Evolutionary conservation across 2,797 vertebrate genomes (phyloP).

Genomic region (Chloroceryle inda): DNA sequence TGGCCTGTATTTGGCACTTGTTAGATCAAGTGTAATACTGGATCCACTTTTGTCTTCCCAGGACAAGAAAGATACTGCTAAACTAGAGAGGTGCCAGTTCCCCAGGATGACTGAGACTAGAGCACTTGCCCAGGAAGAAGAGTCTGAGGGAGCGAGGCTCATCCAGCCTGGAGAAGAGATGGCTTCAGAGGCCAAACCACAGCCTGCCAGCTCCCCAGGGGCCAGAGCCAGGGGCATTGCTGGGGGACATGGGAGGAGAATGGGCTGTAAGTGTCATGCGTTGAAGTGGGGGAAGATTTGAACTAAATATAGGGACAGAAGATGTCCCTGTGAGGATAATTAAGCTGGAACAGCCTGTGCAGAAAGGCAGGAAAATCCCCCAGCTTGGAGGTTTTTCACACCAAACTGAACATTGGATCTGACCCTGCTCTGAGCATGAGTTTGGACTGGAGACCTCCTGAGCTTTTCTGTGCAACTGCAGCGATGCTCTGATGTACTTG

Average conservation of each 20-base stretch:
- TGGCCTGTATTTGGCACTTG: background rate
- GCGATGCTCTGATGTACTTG: background rate
- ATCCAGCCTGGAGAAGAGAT: background rate
- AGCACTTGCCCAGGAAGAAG: background rate
- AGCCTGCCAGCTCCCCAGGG: background rate
- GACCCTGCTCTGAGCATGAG: background rate
- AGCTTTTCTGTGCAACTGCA: rapidly evolving
- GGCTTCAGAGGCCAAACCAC: background rate
- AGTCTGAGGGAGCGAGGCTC: background rate
- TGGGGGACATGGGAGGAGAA: background rate
- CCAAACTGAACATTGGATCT: background rate
- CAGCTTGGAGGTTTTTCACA: background rate
- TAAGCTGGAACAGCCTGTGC: background rate
- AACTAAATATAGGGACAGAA: background rate
- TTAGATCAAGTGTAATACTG: background rate
- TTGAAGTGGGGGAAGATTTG: background rate
- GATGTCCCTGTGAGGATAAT: background rate
- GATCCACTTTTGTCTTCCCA: background rate
- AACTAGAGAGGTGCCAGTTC: background rate
- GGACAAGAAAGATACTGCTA: background rate
- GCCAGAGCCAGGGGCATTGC: background rate
- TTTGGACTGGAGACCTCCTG: background rate
- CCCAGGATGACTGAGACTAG: background rate
- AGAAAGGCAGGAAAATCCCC: background rate
- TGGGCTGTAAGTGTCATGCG: background rate